phyloP scores from a whole-genome alignment of 2,888 invertebrate genomes.

The Rugalucina vietnamica region DNA sequence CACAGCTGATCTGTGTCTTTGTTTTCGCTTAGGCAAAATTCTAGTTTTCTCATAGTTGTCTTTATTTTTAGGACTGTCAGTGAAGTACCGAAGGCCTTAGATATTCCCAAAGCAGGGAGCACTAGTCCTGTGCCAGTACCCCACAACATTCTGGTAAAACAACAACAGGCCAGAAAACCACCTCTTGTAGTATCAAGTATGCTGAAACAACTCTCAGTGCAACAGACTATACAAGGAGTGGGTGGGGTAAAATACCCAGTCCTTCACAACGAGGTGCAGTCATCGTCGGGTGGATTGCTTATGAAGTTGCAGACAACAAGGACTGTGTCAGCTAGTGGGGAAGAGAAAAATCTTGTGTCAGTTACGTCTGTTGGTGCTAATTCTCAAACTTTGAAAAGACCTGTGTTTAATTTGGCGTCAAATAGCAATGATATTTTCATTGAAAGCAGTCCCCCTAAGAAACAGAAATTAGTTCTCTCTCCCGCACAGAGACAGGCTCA shows the following conservation, averaged over 20 bases:
- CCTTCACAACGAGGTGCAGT: background rate
- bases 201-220: conserved; percentile 76
- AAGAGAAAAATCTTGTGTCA: conserved; percentile 21
- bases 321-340: conserved; percentile 22
- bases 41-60: background rate
- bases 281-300: conserved; percentile 53
- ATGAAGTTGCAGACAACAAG: conserved; percentile 58
- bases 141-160: conserved; percentile 9
- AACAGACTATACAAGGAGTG: conserved; percentile 65
- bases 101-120: conserved; percentile 62
- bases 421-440: conserved; percentile 29
- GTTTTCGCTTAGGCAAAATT: too few species aligned
- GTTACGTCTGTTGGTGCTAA: conserved; percentile 2
- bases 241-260: background rate
- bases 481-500: conserved; percentile 52
- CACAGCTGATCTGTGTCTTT: too few species aligned
- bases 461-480: conserved; percentile 54
- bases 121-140: conserved; percentile 29
- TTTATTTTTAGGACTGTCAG: conserved; percentile 62
- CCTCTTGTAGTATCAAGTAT: conserved; percentile 76
- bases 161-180: conserved; percentile 51
- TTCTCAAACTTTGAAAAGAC: conserved; percentile 48
- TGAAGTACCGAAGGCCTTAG: conserved; percentile 77
- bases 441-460: conserved; percentile 64
- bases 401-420: conserved; percentile 24